Conservation (phyloP, 2,797 vertebrate species). For the Takifugu rubripes region DNA sequence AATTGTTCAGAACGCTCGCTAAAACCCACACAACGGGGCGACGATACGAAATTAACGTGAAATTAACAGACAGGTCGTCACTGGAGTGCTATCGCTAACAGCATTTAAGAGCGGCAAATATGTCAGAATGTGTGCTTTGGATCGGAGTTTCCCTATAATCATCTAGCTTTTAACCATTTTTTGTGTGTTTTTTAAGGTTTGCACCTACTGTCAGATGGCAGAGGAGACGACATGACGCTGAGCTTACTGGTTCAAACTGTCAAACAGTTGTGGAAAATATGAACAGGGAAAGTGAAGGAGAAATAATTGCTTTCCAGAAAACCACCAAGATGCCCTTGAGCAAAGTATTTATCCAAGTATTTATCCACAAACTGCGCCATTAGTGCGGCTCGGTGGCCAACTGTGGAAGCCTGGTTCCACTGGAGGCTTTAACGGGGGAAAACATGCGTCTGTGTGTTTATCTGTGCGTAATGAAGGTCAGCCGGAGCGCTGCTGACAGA, state of each 20-base stretch:
- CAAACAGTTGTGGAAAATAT: conserved; percentile 62
- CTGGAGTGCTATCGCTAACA: no score
- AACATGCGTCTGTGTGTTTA: conserved; percentile 17
- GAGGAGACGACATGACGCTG: conserved; percentile 36
- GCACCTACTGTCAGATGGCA: conserved; percentile 41
- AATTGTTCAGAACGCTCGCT: no score
- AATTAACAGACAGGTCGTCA: no score
- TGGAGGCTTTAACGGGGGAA: conserved; percentile 31
- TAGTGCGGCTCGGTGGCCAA: conserved; percentile 46
- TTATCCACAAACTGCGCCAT: conserved; percentile 55
- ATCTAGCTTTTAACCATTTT: conserved; percentile 37
- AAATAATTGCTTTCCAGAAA: conserved; percentile 52
- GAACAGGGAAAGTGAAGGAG: conserved; percentile 51
- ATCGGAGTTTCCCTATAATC: conserved; percentile 46
- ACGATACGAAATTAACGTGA: not conserved
- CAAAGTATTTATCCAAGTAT: conserved; percentile 59
- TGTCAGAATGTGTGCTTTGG: conserved; percentile 9
- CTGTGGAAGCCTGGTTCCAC: conserved; percentile 37
- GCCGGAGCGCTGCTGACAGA: conserved; percentile 14
- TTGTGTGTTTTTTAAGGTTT: conserved; percentile 41
- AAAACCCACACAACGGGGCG: no score
- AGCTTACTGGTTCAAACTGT: conserved; percentile 52
- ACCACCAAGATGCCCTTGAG: conserved; percentile 54
- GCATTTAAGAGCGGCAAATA: not conserved
- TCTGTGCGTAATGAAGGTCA: conserved; percentile 12